Base-by-base conservation (phyloP, 2,797 vertebrate species). In the Melopsittacus undulatus region DNA sequence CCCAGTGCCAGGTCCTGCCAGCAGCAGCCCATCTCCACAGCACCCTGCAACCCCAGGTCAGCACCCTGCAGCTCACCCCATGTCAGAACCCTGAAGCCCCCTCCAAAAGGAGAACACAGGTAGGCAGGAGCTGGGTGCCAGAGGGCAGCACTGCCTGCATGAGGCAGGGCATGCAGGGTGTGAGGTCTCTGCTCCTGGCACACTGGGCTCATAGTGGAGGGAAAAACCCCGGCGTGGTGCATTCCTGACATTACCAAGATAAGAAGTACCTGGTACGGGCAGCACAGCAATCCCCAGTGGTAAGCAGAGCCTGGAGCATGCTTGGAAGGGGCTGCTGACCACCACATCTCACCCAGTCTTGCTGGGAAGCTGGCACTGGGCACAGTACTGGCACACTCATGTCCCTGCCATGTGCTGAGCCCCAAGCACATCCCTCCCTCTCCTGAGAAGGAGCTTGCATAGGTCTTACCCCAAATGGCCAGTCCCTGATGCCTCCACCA, bases 181-280 rank as follows among this genome's bases (percentile, higher is more conserved):
- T 7, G 20, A 89, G 94, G 93, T 94, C 89, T 84, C 82, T 1
- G 38, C 20, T 96, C 76, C 93, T 88, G 90, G 90, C 88, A 96
- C 1, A 10, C 62, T 82, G 80, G 45, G 67, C 86, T 92, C 76
- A 20, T 0, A 7, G 26, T 12, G 2, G 40, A 70, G 46, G 63
- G 79, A 88, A 89, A 91, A 95, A 13, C 57, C 57, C 89, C 14
- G 4, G 87, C 26, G 29, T 19, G 86, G 72, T 86, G 66, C 97
- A 97, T 97, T 97, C 97, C 97, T 96, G 94, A 89, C 96, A 96
- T 97, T 95, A 92, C 96, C 59, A 27, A 97, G 97, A 97, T 95
- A 96, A 95, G 91, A 96, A 75, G 96, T 91, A 97, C 91, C 97
- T 96, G 95, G 94, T 96, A 97, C 91, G 34, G 3, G 68, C 46